These are phyloP conservation scores for Gadus macrocephalus DNA, from an alignment of 2,113 vertebrate genomes.

Conservation along the genomic window DNA sequence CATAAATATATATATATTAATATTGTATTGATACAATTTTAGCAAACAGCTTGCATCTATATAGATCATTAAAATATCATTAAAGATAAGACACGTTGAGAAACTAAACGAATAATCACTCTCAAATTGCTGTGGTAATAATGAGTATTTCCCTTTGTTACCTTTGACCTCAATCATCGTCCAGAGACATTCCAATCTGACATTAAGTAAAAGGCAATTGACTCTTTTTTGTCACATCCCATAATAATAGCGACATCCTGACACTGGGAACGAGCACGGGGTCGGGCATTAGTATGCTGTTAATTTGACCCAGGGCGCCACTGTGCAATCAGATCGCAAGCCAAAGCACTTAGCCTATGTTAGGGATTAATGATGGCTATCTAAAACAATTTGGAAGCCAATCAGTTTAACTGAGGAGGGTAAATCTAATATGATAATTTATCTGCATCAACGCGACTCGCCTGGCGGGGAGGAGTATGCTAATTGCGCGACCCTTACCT, in stretches of 20 bases:
- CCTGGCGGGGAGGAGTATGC: conserved; percentile 94
- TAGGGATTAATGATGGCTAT: conserved; percentile 99
- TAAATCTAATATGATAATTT: conserved; percentile 99
- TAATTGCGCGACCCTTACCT: conserved; percentile 98
- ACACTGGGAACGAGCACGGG: conserved; percentile 69
- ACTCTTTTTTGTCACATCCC: conserved; percentile 54
- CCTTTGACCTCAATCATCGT: conserved; percentile 72
- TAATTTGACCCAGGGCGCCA: conserved; percentile 91
- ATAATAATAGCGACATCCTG: conserved; percentile 67
- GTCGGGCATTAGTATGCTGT: conserved; percentile 84
- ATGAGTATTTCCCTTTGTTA: conserved; percentile 40
- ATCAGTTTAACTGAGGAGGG: conserved; percentile 99
- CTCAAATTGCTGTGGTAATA: conserved; percentile 22
- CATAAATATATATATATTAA: no score
- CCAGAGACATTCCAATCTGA: conserved; percentile 56
- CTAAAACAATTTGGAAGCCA: conserved; percentile 99
- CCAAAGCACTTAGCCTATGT: conserved; percentile 93
- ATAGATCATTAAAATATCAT: neutral
- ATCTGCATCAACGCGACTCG: conserved; percentile 89
- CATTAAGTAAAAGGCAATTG: conserved; percentile 68
- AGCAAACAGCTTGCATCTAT: no score
- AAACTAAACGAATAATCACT: conserved; percentile 20
- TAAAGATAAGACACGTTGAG: conserved; percentile 15
- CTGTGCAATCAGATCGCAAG: conserved; percentile 89
- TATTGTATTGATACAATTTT: no score